A percentile compares a stretch with the other conserved stretches of the same genome.
These are phyloP conservation scores for Agriotes lineatus DNA, from an alignment of 2,888 invertebrate genomes.

Conservation along the genomic window DNA sequence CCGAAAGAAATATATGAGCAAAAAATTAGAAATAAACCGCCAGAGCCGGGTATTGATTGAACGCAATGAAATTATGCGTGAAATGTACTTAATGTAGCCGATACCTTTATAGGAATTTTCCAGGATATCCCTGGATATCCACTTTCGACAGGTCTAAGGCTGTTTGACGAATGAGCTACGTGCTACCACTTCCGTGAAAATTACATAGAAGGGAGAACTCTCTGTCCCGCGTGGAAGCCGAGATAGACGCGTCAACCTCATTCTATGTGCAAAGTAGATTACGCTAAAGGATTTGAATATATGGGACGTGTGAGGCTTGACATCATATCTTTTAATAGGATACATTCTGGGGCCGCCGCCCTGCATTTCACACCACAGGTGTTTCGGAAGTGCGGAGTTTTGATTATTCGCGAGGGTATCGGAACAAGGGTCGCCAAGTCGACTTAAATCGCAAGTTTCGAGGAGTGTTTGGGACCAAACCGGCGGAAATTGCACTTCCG, in stretches of 20 bases:
- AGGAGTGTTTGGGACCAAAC: no score
- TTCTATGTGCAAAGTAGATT: conserved; percentile 41
- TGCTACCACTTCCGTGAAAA: conserved; percentile 45
- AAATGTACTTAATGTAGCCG: conserved; percentile 33
- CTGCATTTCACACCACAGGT: conserved; percentile 18
- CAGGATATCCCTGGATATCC: conserved; percentile 35
- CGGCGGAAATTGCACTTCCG: no score
- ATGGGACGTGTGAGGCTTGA: conserved; percentile 27
- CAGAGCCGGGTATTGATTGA: conserved; percentile 4
- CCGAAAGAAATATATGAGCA: neutral
- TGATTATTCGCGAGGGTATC: neutral
- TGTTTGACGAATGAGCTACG: conserved; percentile 49
- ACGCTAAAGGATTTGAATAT: conserved; percentile 41
- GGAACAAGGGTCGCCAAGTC: no score
- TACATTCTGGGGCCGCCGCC: conserved; percentile 28
- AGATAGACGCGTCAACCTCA: conserved; percentile 42
- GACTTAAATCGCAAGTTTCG: no score
- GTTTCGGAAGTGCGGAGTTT: neutral
- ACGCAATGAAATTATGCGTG: conserved; percentile 25
- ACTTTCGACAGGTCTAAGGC: conserved; percentile 49
- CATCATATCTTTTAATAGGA: conserved; percentile 40
- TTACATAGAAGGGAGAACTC: conserved; percentile 41
- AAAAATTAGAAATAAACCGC: conserved; percentile 5
- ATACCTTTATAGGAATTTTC: conserved; percentile 35
- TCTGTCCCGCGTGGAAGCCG: conserved; percentile 20